Percentiles rank a stretch among this genome's conserved stretches.
Evolutionary conservation across 2,113 vertebrate genomes (phyloP).

Genomic region (Poecilia latipinna): DNA sequence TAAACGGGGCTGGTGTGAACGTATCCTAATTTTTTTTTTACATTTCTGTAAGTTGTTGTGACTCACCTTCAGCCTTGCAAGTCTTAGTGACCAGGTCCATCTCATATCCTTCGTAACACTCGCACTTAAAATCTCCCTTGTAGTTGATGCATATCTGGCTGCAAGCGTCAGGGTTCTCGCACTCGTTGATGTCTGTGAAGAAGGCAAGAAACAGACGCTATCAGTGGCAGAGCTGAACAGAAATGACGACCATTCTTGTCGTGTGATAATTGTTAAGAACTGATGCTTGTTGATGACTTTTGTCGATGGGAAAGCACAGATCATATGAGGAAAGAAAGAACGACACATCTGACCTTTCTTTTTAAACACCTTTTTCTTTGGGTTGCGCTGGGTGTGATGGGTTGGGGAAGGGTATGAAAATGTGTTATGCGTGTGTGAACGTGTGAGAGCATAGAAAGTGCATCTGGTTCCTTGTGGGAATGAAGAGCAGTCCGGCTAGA

Average conservation of each 20-base stretch:
- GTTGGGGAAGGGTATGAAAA: conserved; percentile 50
- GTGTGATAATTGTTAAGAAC: neutral
- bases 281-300: conserved; percentile 1
- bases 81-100: conserved; percentile 93
- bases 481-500: neutral
- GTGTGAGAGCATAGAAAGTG: conserved; percentile 10
- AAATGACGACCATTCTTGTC: conserved; percentile 11
- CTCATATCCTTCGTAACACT: conserved; percentile 93
- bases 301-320: conserved; percentile 1
- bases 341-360: conserved; percentile 24
- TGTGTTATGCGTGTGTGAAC: conserved; percentile 13
- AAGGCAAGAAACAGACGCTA: conserved; percentile 52
- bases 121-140: conserved; percentile 96
- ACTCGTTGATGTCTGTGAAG: conserved; percentile 91
- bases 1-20: too few species aligned
- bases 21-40: neutral
- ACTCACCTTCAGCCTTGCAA: conserved; percentile 95
- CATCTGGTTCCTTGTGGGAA: conserved; percentile 30
- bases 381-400: conserved; percentile 22
- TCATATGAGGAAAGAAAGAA: neutral
- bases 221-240: conserved; percentile 57
- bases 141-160: conserved; percentile 98
- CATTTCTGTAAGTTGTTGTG: neutral
- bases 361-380: conserved; percentile 9
- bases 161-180: conserved; percentile 90